phyloP scores from a whole-genome alignment of 2,888 invertebrate species.

The Diaprepes abbreviatus region DNA sequence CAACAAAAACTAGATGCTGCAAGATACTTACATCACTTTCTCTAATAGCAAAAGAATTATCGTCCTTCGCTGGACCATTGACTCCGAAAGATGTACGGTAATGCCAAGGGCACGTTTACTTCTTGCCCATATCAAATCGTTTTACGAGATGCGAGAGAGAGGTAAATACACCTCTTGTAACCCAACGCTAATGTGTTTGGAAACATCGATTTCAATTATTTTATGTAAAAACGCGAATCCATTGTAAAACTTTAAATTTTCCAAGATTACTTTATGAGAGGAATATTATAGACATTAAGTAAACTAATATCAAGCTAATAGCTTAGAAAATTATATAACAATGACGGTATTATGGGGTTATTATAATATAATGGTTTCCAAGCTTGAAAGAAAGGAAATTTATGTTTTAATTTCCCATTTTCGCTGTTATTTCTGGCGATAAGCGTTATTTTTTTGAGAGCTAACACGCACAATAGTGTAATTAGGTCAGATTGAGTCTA shows the following conservation, averaged over 20 bases:
- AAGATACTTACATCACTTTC: slow-evolving; percentile 44
- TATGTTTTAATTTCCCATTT: too few species aligned
- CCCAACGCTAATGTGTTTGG: background rate
- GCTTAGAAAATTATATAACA: slow-evolving; percentile 2
- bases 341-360: background rate
- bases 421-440: too few species aligned
- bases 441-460: too few species aligned
- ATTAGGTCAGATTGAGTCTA: too few species aligned
- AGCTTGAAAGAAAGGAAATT: too few species aligned
- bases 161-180: background rate
- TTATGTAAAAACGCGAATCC: background rate
- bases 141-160: slow-evolving; percentile 20
- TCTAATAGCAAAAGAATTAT: slow-evolving; percentile 34
- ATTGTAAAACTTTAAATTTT: background rate
- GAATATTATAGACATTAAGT: background rate
- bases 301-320: background rate
- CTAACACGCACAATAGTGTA: too few species aligned
- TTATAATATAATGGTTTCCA: too few species aligned
- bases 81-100: slow-evolving; percentile 40
- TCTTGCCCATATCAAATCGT: slow-evolving; percentile 41
- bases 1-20: slow-evolving; percentile 20
- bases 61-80: slow-evolving; percentile 50
- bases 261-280: background rate
- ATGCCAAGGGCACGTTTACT: slow-evolving; percentile 43
- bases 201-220: slow-evolving; percentile 4